phyloP scores from a whole-genome alignment of 2,797 vertebrate genomes.

The Notamacropus eugenii region DNA sequence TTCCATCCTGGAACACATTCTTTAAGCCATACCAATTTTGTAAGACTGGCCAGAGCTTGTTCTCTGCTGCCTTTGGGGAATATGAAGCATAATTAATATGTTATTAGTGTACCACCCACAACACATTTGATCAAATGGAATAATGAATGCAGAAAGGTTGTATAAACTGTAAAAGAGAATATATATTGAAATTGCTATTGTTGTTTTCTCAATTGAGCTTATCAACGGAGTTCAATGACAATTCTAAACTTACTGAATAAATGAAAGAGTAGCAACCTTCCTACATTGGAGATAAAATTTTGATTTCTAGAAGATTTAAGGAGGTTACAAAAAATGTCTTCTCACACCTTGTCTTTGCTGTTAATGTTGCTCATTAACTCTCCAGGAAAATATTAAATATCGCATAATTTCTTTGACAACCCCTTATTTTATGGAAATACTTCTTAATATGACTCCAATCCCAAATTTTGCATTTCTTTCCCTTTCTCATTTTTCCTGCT shows the following conservation, averaged over 20 bases:
- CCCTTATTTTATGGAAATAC: slow-evolving; percentile 34
- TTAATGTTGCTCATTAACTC: slow-evolving; percentile 28
- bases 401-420: not conserved
- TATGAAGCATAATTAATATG: too few species aligned
- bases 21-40: too few species aligned
- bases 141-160: too few species aligned
- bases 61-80: too few species aligned
- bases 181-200: not conserved
- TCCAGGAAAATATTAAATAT: not conserved
- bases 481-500: not conserved
- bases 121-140: too few species aligned
- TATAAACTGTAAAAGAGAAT: too few species aligned
- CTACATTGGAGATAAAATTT: not conserved
- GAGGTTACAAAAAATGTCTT: slow-evolving; percentile 12
- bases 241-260: slow-evolving; percentile 10
- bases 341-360: not conserved
- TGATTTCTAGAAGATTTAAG: slow-evolving; percentile 29
- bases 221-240: not conserved
- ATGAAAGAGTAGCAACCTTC: not conserved
- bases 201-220: not conserved
- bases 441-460: not conserved
- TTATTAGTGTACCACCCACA: too few species aligned
- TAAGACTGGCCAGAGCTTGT: too few species aligned
- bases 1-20: too few species aligned
- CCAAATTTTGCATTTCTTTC: not conserved